Conservation (phyloP, 2,888 invertebrate species). For the Eupithecia vulgata region DNA sequence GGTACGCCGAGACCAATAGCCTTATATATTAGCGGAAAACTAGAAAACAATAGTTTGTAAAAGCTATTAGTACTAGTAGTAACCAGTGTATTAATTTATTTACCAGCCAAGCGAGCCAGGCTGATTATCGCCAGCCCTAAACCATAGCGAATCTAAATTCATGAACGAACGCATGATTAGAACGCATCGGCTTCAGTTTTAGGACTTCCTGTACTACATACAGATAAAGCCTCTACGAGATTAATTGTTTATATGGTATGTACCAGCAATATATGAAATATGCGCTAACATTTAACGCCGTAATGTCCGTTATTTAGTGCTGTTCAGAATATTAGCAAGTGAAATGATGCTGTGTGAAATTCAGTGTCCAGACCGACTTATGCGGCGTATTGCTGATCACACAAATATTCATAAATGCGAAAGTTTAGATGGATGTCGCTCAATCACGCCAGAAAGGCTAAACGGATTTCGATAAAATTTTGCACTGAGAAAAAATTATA, state of each 20-base stretch:
- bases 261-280: conserved; percentile 53
- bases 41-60: neutral
- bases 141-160: conserved; percentile 63
- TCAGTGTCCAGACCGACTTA: neutral
- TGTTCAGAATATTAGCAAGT: conserved; percentile 35
- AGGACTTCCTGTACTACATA: conserved; percentile 45
- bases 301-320: conserved; percentile 40
- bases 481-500: no score
- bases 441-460: no score
- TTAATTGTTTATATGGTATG: conserved; percentile 62
- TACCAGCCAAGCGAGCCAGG: neutral
- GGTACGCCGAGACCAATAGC: neutral
- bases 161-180: conserved; percentile 69
- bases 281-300: conserved; percentile 52
- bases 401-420: no score
- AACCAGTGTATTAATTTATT: neutral
- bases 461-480: no score
- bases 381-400: no score
- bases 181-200: conserved; percentile 53
- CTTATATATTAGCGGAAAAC: neutral
- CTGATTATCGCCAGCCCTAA: conserved; percentile 45
- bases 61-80: no score
- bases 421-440: no score
- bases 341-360: conserved; percentile 22
- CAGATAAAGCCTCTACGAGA: conserved; percentile 63